Evolutionary conservation across 2,888 invertebrate genomes (phyloP), one percentile per base, ranked within the genome.

Genomic region (Plagiodera versicolora): DNA sequence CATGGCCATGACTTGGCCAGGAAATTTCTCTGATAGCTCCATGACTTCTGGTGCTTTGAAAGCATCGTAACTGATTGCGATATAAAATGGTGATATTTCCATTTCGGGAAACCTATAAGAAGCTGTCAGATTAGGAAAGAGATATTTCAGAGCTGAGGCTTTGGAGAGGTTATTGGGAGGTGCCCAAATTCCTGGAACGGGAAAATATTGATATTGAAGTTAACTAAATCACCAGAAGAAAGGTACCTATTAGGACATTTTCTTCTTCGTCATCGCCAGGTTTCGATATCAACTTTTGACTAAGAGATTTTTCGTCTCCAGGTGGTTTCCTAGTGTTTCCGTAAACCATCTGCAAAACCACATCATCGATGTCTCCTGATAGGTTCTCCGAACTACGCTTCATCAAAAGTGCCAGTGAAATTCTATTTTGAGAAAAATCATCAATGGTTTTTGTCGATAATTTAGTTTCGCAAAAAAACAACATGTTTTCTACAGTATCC

Each of bases 11-110:
- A 91, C 77, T 5, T 87, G 83, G 0, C 84, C 80, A 1, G 75
- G 74, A 53, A 83, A 83, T 6, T 82, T 78, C 14, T 80, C 71
- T 60, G 82, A 82, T 6, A 85, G 75, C 18, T 83, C 81, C 51
- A 86, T 79, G 30, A 89, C 83, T 30, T 87, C 88, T 58, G 82
- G 83, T 1, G 88, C 84, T 77, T 89, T 90, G 75, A 85, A 85
- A 6, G 88, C 87, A 52, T 89, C 88, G 74, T 87, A 91, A 65
- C 88, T 84, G 67, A 91, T 82, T 2, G 86, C 84, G 57, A 89
- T 75, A 79, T 88, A 87, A 0, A 89, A 89, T 0, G 89, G 87
- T 54, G 85, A 83, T 0, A 85, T 83, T 0, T 83, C 77, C 0
- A 83, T 81, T 44, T 87, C 85, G 0, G 88, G 85, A 44, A 87